Evolutionary conservation across 2,797 vertebrate genomes (phyloP).

Genomic region (Coilia nasus): DNA sequence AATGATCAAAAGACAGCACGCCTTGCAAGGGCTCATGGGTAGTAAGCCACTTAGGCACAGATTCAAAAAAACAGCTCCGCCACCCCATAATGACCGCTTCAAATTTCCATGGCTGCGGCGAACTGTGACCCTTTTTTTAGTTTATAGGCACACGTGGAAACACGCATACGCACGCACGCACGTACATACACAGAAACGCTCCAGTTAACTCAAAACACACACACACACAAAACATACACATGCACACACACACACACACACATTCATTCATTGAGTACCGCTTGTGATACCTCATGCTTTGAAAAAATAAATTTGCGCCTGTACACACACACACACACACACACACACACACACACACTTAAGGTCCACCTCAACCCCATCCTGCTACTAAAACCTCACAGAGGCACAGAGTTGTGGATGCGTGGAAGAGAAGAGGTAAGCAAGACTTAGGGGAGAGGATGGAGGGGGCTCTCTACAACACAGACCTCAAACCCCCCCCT

Average conservation of each 20-base stretch:
- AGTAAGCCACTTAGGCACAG: conserved; percentile 42
- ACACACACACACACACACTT: conserved; percentile 58
- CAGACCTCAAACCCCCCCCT: neutral
- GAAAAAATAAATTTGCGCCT: neutral
- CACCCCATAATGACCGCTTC: conserved; percentile 67
- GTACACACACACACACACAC: conserved; percentile 15
- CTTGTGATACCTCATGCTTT: neutral
- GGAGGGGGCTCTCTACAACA: neutral
- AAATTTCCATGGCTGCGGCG: conserved; percentile 75
- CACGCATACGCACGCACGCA: conserved; percentile 62
- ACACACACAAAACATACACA: conserved; percentile 52
- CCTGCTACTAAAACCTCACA: conserved; percentile 58
- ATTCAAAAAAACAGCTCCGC: conserved; percentile 67
- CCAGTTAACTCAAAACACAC: too few species aligned
- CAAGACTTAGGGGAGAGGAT: neutral
- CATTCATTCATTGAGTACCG: conserved; percentile 8
- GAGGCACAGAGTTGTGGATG: conserved; percentile 57
- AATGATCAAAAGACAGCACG: conserved; percentile 48
- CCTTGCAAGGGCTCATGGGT: conserved; percentile 50
- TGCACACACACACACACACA: conserved; percentile 41
- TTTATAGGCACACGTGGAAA: conserved; percentile 84
- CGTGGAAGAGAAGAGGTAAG: neutral
- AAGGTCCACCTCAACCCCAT: conserved; percentile 53
- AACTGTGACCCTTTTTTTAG: conserved; percentile 73
- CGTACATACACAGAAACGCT: neutral